These are phyloP conservation scores for Euclidia mi DNA, from an alignment of 2,888 invertebrate species.

Conservation along the genomic window DNA sequence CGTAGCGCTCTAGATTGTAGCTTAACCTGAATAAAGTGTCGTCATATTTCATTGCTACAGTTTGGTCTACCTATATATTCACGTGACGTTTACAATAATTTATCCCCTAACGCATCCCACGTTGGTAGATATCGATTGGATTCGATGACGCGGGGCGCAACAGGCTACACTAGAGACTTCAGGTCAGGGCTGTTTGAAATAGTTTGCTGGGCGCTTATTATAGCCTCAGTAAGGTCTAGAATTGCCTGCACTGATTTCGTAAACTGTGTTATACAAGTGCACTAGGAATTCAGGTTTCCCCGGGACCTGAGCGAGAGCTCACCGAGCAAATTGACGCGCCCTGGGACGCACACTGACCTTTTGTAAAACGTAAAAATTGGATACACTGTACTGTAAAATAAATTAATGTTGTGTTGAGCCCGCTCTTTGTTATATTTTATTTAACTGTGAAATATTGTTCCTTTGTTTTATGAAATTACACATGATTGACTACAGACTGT, in stretches of 20 bases:
- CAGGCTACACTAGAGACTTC: too few relatives aligned
- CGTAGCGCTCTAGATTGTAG: slow-evolving; percentile 9
- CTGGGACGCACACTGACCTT: slow-evolving; percentile 70
- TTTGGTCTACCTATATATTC: too few relatives aligned
- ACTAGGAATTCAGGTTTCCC: too few relatives aligned
- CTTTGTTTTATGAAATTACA: too few relatives aligned
- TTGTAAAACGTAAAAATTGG: slow-evolving; percentile 53
- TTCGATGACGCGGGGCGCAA: too few relatives aligned
- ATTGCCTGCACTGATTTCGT: slow-evolving; percentile 36
- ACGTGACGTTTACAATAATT: too few relatives aligned
- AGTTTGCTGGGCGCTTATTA: slow-evolving; percentile 49
- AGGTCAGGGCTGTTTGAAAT: slow-evolving; percentile 43
- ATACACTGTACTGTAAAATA: slow-evolving; percentile 37
- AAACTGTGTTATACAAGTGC: slow-evolving; percentile 59
- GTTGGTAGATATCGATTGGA: slow-evolving; percentile 57
- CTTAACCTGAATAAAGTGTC: too few relatives aligned
- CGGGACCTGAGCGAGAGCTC: too few relatives aligned
- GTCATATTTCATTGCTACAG: too few relatives aligned
- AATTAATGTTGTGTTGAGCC: slow-evolving; percentile 20
- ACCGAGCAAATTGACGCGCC: slow-evolving; percentile 63
- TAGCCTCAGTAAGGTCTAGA: slow-evolving; percentile 62
- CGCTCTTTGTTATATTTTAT: too few relatives aligned
- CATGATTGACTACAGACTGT: too few relatives aligned
- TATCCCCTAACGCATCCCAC: slow-evolving; percentile 37
- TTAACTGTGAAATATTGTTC: too few relatives aligned